Conservation (phyloP, 2,888 invertebrate species). For the Eustalomyia histrio region DNA sequence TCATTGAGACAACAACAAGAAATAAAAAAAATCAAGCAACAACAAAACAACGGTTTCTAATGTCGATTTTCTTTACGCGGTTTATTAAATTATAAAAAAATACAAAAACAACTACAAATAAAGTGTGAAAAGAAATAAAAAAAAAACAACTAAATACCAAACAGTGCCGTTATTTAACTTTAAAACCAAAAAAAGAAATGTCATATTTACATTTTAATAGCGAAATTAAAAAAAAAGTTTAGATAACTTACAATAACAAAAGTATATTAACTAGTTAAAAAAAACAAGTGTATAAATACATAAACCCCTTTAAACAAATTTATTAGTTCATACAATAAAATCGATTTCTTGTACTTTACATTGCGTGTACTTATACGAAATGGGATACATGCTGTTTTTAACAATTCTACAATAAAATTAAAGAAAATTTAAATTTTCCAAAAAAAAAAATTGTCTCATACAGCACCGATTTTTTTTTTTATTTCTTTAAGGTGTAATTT, state of each 20-base stretch:
- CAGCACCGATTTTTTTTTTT: no score
- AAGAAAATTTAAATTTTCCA: no score
- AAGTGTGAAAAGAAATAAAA: not conserved
- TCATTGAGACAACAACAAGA: slow-evolving; percentile 22
- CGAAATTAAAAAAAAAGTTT: not conserved
- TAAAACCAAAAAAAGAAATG: slow-evolving; percentile 8
- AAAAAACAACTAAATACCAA: slow-evolving; percentile 14
- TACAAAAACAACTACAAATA: slow-evolving; percentile 6
- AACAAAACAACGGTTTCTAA: slow-evolving; percentile 53
- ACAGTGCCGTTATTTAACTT: slow-evolving; percentile 23
- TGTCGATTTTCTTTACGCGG: slow-evolving; percentile 48
- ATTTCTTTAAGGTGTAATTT: no score
- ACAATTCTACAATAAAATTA: no score
- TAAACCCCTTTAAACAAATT: no score
- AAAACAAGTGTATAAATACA: no score
- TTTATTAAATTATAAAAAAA: slow-evolving; percentile 53
- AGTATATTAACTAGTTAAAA: no score
- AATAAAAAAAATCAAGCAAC: slow-evolving; percentile 10
- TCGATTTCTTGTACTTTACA: no score
- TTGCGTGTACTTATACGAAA: no score
- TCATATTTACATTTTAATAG: not conserved
- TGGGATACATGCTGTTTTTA: no score
- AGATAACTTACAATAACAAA: not conserved
- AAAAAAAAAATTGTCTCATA: no score
- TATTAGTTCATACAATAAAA: no score